Evolutionary conservation across 2,113 vertebrate genomes (phyloP), one percentile per base, ranked within the genome.

Genomic region (Accipiter virgatus): DNA sequence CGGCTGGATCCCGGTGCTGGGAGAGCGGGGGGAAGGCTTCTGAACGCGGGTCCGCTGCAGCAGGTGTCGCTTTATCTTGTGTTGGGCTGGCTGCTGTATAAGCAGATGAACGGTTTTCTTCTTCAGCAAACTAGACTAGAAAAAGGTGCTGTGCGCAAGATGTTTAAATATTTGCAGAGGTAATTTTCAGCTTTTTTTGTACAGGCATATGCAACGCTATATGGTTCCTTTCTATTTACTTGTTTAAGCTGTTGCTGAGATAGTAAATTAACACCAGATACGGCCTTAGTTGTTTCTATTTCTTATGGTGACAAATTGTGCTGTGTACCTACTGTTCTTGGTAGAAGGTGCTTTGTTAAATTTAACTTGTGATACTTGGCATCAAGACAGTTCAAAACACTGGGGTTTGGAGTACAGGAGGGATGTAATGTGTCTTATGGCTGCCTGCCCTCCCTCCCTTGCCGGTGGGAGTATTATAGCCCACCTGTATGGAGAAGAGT

Each of bases 121-220:
- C n/a, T 45, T 45, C 42, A 25, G 67, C 48, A 6, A 4, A 23
- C 32, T 52, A 2, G 45, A 2, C 19, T 47, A 79, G 48, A 2
- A 25, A 38, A 81, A 78, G 4, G 27, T 18, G 43, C 45, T 10
- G 27, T 6, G n/a, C 8, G 40, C n/a, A 7, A 17, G 13, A 13
- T 6, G 32, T 17, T 73, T 22, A 2, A 42, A 74, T 53, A 22
- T 47, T 81, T 53, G 40, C 40, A 13, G 16, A 43, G 27, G 4
- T n/a, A 22, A 43, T 53, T 38, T 31, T 20, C 36, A 9, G 29
- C 6, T 23, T 18, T n/a, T 62, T 68, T 16, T 8, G 2, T 38
- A 2, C 3, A 13, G 25, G 6, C 29, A 2, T 32, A 14, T 4
- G 0, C 42, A 18, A 2, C 6, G 31, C 36, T 40, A 9, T 2